Evolutionary conservation across 2,888 invertebrate genomes (phyloP), one percentile per base, ranked within the genome.

Genomic region (Helleia helle): DNA sequence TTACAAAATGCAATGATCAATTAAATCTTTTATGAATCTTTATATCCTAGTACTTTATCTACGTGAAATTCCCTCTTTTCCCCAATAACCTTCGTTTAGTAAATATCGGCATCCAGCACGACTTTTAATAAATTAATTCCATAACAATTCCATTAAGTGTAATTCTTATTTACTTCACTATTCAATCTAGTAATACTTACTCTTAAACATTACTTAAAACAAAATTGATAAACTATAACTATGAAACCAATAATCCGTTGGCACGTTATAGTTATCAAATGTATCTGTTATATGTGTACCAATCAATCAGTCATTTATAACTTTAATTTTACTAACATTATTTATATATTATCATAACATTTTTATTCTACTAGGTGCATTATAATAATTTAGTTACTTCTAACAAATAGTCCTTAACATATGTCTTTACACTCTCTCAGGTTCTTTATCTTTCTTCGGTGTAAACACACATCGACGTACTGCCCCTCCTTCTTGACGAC

Each of bases 391-490:
- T 4, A 6, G 17, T 34, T 7, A 9, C 8, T 30, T 15, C n/a
- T 0, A 36, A n/a, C n/a, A n/a, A n/a, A n/a, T 36, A 17, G 36
- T 22, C 36, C n/a, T 36, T 18, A 27, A 27, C 1, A 6, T 29
- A 14, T 13, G 25, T 25, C 8, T 27, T 36, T 17, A 26, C 24
- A 46, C 34, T 13, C 48, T 47, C 50, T 83, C 79, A 25, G 77
- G 74, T 59, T 81, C 71, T 27, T 67, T 73, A 28, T 77, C 69
- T 43, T 71, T 83, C 55, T 62, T 76, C 25, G 80, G 56, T 22
- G 72, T 76, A 48, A 76, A 80, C 41, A 80, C 73, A 47, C 74
- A 66, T 42, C 86, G 65, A 39, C 84, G 65, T 31, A 83, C 58
- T 1, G 79, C 75, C 41, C 74, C 69, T 9, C 77, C 73, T 40